Percentiles rank a stretch among this genome's conserved stretches.
phyloP scores from a whole-genome alignment of 2,888 invertebrate genomes.

The Hydroisotoma schaefferi region DNA sequence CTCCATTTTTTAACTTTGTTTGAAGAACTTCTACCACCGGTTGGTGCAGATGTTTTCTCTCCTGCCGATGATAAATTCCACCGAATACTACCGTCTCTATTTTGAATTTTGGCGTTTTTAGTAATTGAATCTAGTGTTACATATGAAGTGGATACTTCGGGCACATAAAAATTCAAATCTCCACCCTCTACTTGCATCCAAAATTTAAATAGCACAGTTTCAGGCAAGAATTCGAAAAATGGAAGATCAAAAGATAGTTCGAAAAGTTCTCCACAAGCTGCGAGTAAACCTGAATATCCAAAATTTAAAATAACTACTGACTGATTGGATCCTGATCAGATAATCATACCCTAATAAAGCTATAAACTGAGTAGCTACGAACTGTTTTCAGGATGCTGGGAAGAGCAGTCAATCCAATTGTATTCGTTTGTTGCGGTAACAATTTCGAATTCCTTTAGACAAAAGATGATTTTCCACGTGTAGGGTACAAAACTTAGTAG shows the following conservation, averaged over 20 bases:
- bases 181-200: slow-evolving; percentile 94
- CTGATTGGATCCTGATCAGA: background rate
- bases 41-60: background rate
- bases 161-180: slow-evolving; percentile 82
- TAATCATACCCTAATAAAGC: background rate
- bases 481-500: slow-evolving; percentile 93
- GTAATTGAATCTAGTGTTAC: slow-evolving; percentile 78
- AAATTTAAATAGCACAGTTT: slow-evolving; percentile 81
- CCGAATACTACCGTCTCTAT: slow-evolving; percentile 65
- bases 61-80: slow-evolving; percentile 21
- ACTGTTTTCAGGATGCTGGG: slow-evolving; percentile 90
- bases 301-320: slow-evolving; percentile 15
- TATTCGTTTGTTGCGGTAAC: slow-evolving; percentile 90
- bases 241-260: slow-evolving; percentile 92
- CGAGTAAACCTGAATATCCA: slow-evolving; percentile 64
- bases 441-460: slow-evolving; percentile 91
- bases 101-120: slow-evolving; percentile 80
- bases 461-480: slow-evolving; percentile 87
- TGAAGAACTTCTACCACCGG: background rate
- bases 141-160: slow-evolving; percentile 85
- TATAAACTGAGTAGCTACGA: slow-evolving; percentile 37
- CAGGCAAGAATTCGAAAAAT: slow-evolving; percentile 89
- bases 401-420: slow-evolving; percentile 98
- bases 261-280: slow-evolving; percentile 88
- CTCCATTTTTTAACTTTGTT: slow-evolving; percentile 66